Evolutionary conservation across 2,113 vertebrate genomes (phyloP).

Genomic region (Sprattus sprattus): DNA sequence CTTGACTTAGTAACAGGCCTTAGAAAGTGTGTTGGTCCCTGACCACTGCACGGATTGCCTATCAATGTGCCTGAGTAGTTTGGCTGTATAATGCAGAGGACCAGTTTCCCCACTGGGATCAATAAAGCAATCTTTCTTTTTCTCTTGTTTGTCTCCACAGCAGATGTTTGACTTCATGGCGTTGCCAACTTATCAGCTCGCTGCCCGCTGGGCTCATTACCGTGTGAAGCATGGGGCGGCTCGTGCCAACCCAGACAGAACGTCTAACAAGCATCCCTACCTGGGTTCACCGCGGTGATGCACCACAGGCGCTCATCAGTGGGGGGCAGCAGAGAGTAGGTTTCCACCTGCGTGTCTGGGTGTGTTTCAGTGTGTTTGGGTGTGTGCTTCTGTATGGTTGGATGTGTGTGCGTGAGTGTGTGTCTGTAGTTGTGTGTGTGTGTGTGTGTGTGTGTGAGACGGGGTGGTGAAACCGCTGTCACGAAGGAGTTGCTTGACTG

Average conservation of each 20-base stretch:
- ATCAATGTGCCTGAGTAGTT: neutral
- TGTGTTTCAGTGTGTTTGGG: neutral
- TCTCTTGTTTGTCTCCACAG: too few species aligned
- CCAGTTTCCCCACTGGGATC: neutral
- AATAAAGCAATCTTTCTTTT: neutral
- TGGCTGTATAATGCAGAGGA: neutral
- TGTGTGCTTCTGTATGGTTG: neutral
- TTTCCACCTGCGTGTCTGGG: too few species aligned
- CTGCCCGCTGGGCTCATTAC: neutral
- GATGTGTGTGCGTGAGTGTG: too few species aligned
- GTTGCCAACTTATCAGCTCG: neutral
- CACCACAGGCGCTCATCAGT: neutral
- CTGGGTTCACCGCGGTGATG: constrained; percentile 9
- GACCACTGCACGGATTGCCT: neutral
- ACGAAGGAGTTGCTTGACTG: neutral
- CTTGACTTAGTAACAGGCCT: too few species aligned
- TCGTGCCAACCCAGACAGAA: neutral
- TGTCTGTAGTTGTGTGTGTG: neutral
- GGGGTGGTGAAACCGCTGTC: neutral
- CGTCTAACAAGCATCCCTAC: constrained; percentile 34
- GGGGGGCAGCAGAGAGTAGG: neutral
- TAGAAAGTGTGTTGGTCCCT: too few species aligned
- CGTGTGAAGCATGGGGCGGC: neutral
- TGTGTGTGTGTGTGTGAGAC: neutral
- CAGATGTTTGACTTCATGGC: neutral